Evolutionary conservation across 2,888 invertebrate species (phyloP).

Genomic region (Anoplius nigerrimus): DNA sequence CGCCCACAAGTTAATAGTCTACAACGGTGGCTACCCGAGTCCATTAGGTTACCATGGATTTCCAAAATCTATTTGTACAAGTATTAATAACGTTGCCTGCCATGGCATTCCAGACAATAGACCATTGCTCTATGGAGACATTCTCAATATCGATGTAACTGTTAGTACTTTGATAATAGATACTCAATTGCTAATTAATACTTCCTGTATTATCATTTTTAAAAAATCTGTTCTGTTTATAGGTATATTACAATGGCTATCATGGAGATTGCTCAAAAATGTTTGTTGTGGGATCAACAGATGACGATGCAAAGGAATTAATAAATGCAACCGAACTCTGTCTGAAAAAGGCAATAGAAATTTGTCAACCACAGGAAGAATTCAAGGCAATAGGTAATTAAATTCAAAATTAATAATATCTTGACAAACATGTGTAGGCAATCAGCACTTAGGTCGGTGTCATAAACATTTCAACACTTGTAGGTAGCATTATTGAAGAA

Average conservation of each 20-base stretch:
- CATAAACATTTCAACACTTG: slow-evolving; percentile 7
- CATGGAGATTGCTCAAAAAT: slow-evolving; percentile 96
- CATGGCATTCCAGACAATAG: slow-evolving; percentile 95
- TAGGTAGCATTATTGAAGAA: slow-evolving; percentile 80
- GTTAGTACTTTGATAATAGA: slow-evolving; percentile 77
- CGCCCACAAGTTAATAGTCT: slow-evolving; percentile 83
- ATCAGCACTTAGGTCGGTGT: neutral
- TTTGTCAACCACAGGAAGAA: slow-evolving; percentile 77
- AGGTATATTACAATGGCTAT: slow-evolving; percentile 88
- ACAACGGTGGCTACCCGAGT: slow-evolving; percentile 90
- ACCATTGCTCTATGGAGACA: slow-evolving; percentile 89
- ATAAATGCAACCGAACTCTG: slow-evolving; percentile 84
- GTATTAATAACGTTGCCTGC: slow-evolving; percentile 92
- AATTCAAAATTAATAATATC: slow-evolving; percentile 13
- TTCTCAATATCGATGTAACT: slow-evolving; percentile 93
- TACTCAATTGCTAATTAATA: neutral
- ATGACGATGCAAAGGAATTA: slow-evolving; percentile 82
- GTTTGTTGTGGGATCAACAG: slow-evolving; percentile 89
- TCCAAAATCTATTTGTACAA: slow-evolving; percentile 94
- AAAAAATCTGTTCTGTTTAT: slow-evolving; percentile 20
- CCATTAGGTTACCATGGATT: slow-evolving; percentile 89
- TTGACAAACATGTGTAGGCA: neutral
- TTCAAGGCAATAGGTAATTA: slow-evolving; percentile 77
- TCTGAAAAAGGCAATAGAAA: slow-evolving; percentile 78
- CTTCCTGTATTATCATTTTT: no score